Evolutionary conservation across 2,113 vertebrate species (phyloP), one percentile per base, ranked within the genome.

Genomic region (Nipponia nippon): DNA sequence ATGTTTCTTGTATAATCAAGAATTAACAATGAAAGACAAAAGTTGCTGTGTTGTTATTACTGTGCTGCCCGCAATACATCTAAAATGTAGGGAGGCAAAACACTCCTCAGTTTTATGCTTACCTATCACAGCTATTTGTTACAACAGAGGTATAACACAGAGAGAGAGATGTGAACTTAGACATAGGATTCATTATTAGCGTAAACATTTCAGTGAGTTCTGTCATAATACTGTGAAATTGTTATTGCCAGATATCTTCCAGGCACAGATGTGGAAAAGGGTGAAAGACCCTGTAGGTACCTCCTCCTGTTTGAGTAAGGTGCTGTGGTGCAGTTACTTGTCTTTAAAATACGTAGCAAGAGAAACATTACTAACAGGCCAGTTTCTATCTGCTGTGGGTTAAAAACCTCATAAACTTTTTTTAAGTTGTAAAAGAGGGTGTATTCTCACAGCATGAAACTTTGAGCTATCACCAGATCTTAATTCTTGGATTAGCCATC

Each of bases 241-340:
- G 13, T 47, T 47, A 4, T n/a, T 82, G n/a, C 6, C 3, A 1
- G 9, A 0, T n/a, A 16, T 20, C 29, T 79, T 53, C 25, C 32
- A 76, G 44, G 29, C 14, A 42, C 16, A 36, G 36, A 30, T 52
- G 18, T 46, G 21, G 13, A 22, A 56, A 53, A 42, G 26, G 10
- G 34, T 44, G n/a, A 16, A 21, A 22, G 38, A 14, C 56, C 32
- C 69, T 67, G 22, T 42, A 46, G 59, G 27, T 78, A 36, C 11
- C 27, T 46, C 11, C 13, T 40, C 10, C 9, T 8, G 20, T 50
- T 63, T 53, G 21, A 72, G 36, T 26, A 40, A 55, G 20, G n/a
- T 18, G 6, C 7, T 23, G 52, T 55, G 13, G 40, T 49, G 13
- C 15, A 30, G 50, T 47, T 42, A 25, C n/a, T 77, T 47, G 15